Conservation (phyloP, 2,797 vertebrate genomes). For the Pipistrellus kuhlii region DNA sequence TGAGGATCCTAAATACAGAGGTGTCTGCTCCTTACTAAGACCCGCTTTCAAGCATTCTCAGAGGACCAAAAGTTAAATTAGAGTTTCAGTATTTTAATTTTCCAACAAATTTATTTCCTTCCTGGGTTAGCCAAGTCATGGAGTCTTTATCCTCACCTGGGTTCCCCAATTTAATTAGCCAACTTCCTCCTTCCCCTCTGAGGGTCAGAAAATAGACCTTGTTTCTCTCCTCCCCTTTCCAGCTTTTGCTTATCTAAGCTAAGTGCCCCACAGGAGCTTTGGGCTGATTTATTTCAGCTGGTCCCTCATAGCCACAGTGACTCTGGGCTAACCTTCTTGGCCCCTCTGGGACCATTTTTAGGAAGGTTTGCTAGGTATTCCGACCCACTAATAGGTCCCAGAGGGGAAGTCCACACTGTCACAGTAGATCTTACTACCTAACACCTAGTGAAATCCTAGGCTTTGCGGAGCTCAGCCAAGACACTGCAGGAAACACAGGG, state of each 20-base stretch:
- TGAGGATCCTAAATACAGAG: not conserved
- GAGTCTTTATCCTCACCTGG: conserved; percentile 70
- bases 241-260: conserved; percentile 70
- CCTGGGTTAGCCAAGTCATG: conserved; percentile 61
- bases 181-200: conserved; percentile 66
- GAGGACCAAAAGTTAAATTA: conserved; percentile 48
- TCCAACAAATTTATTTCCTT: conserved; percentile 74
- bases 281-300: conserved; percentile 79
- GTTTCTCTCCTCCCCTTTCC: conserved; percentile 47
- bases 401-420: conserved; percentile 72
- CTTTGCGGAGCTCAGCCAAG: conserved; percentile 76
- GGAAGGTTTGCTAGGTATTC: conserved; percentile 72
- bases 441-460: conserved; percentile 83
- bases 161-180: conserved; percentile 78
- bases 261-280: not conserved
- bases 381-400: conserved; percentile 76
- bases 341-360: conserved; percentile 64
- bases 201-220: conserved; percentile 57
- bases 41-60: conserved; percentile 42
- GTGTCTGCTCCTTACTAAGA: conserved; percentile 24
- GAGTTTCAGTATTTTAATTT: conserved; percentile 66
- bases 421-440: conserved; percentile 81
- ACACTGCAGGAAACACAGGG: conserved; percentile 76
- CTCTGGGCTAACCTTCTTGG: conserved; percentile 69
- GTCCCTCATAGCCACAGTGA: conserved; percentile 55